Evolutionary conservation across 2,113 vertebrate genomes (phyloP).

Genomic region (Phoxinus phoxinus): DNA sequence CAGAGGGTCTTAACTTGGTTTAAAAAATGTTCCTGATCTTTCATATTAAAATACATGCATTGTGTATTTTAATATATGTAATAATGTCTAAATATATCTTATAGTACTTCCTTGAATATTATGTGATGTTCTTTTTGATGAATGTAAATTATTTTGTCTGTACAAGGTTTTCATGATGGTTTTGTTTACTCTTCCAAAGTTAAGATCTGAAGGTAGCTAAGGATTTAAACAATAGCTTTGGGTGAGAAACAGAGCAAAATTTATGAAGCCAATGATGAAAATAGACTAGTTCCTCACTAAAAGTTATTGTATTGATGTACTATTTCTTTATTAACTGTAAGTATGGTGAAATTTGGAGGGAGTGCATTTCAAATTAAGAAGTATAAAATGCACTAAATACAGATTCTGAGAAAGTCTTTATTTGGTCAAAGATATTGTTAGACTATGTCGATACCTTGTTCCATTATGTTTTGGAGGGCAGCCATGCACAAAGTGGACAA

Average conservation of each 20-base stretch:
- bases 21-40: constrained; percentile 5
- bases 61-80: constrained; percentile 32
- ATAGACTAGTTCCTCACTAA: not conserved
- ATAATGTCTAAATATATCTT: constrained; percentile 7
- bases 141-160: constrained; percentile 21
- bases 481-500: not conserved
- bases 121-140: constrained; percentile 30
- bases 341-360: not conserved
- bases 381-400: not conserved
- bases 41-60: constrained; percentile 7
- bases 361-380: not conserved
- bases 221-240: not conserved
- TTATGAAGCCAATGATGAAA: not conserved
- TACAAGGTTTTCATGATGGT: not conserved
- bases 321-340: not conserved
- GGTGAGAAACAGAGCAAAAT: constrained; percentile 16
- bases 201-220: not conserved
- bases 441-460: not conserved
- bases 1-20: not conserved
- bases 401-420: not conserved
- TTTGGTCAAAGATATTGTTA: not conserved
- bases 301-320: not conserved
- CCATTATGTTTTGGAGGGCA: not conserved
- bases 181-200: constrained; percentile 17
- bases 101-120: constrained; percentile 18